Evolutionary conservation across 2,888 invertebrate genomes (phyloP), one percentile per base, ranked within the genome.

Genomic region (Sinodicranocentrus sp.): DNA sequence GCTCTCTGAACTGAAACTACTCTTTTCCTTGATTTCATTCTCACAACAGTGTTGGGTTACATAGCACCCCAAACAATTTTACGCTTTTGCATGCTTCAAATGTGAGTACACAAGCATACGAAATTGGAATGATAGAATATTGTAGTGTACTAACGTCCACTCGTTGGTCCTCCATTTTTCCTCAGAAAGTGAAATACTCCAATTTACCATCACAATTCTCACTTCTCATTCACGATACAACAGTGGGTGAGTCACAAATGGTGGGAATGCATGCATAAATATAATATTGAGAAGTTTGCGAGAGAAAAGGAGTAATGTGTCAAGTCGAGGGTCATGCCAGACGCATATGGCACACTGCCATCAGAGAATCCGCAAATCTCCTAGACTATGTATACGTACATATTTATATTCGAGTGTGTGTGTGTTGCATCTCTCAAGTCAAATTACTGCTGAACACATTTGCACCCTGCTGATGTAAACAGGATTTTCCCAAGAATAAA

Each of bases 291-390:
- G 23, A 57, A 57, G 57, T 13, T 3, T 33, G n/a, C 19, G 25
- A 25, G 25, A 57, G 25, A 57, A 57, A 44, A 63, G n/a, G 80
- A 72, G 73, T 67, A 73, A 80, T 80, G 73, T 80, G 80, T 80
- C 80, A 80, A 73, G 80, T 73, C 80, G 80, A 80, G 80, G 80
- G 80, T 80, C 80, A 80, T 73, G 73, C 67, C 80, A 80, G 80
- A 80, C 80, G 80, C 80, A 80, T 78, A 78, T 78, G 80, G 80
- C 80, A 73, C 73, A 59, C 59, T 80, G 80, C 80, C 80, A 80
- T 80, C 23, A 80, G 63, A 76, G 59, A 61, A 61, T 67, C 33
- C 67, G 67, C 77, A 76, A 76, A 67, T 26, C 52, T 52, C n/a
- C 19, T 52, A 52, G 52, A 52, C 19, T 52, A 52, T 15, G 25